Evolutionary conservation across 2,888 invertebrate species (phyloP), one percentile per base, ranked within the genome.

Genomic region (Enchytraeus crypticus): DNA sequence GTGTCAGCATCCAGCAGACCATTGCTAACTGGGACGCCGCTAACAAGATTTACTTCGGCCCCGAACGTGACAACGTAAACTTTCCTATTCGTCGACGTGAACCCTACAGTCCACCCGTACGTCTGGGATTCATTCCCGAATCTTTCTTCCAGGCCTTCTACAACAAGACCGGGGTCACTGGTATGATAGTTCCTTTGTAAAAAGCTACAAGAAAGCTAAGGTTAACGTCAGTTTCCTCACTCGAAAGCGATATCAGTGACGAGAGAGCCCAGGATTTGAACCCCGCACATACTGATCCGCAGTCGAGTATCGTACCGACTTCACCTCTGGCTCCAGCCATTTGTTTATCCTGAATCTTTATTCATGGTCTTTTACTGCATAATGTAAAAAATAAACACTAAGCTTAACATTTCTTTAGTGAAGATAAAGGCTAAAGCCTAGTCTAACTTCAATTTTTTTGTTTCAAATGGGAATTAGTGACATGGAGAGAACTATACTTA

Each of bases 131-230:
- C 75, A 73, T 98, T 68, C 97, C 97, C 47, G 93, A 96, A 71
- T 88, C 89, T 82, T 97, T 93, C 93, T 97, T 95, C 83, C 85
- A 87, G 70, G 86, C 89, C 73, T 90, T 99, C 81, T 92, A 98
- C 79, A 86, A 88, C 68, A 96, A 96, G 82, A 96, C 96, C 70
- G 88, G 88, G 64, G 86, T 85, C 27, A 84, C 86, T 68, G 86
- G 86, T 84, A 66, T 26, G 69, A n/a, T 8, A 21, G 23, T 21
- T 21, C 23, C n/a, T 21, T 49, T 21, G n/a, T 18, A 38, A 38
- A 11, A 11, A 14, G 18, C 18, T 18, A 14, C 18, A 38, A 38
- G 11, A 14, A 18, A n/a, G n/a, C n/a, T n/a, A n/a, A n/a, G n/a
- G n/a, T n/a, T n/a, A n/a, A n/a, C n/a, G n/a, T n/a, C n/a, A n/a